Percentiles rank a stretch among this genome's conserved stretches.
These are phyloP conservation scores for Ptychochromis oligacanthus DNA, from an alignment of 2,113 vertebrate species.

Conservation along the genomic window DNA sequence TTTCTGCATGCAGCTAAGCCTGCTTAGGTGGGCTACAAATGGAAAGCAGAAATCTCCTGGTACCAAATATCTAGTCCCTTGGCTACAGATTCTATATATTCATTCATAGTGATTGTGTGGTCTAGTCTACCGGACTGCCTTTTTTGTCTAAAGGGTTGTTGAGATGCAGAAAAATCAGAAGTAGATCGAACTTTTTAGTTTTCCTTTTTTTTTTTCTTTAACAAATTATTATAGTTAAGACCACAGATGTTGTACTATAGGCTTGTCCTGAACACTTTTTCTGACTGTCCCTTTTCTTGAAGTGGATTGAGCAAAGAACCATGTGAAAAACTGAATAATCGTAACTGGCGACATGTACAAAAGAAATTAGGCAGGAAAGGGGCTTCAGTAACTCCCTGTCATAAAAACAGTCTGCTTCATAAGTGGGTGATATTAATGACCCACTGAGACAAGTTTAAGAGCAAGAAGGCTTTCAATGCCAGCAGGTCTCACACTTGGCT, in stretches of 20 bases:
- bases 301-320: background rate
- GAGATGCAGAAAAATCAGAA: too few relatives aligned
- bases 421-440: constrained; percentile 49
- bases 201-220: too few relatives aligned
- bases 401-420: constrained; percentile 20
- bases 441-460: constrained; percentile 43
- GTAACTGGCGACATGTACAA: background rate
- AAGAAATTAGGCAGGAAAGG: background rate
- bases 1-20: too few relatives aligned
- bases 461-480: constrained; percentile 27
- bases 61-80: too few relatives aligned
- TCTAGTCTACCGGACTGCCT: too few relatives aligned
- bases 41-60: too few relatives aligned
- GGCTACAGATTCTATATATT: too few relatives aligned
- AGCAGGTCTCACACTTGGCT: constrained; percentile 58
- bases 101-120: too few relatives aligned
- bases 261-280: background rate
- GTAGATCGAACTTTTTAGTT: too few relatives aligned
- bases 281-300: background rate
- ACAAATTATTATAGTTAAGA: too few relatives aligned
- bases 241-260: too few relatives aligned
- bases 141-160: too few relatives aligned
- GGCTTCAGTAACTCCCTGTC: background rate
- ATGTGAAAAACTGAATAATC: background rate
- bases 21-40: background rate